Base-by-base conservation (phyloP, 1,140 invertebrate genomes). In the Lepidurus apus region DNA sequence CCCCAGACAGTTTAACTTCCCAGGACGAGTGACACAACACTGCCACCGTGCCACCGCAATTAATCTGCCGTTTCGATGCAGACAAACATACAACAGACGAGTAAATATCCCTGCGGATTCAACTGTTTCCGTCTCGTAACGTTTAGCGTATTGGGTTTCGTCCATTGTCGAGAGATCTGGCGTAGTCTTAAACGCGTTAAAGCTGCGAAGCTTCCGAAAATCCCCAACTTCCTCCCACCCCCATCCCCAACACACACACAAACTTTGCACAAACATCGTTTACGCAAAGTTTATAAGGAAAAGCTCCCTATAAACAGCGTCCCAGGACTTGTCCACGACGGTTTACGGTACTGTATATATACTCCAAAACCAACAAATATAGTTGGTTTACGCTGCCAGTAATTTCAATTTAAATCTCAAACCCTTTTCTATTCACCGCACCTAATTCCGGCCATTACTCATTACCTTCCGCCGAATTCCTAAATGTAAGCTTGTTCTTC, bases 231-330 rank as follows among this genome's bases (percentile, higher is more conserved):
- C 21, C 53, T 21, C 53, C 17, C 17, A 65, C 21, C 53, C 13
- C 21, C 53, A 13, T 65, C 53, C 53, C 17, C 53, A 9, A 65
- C 17, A 13, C 21, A n/a, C 21, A 65, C 7, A 1, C 53, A 7
- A 34, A 21, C 53, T 65, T 21, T 17, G 53, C 53, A 65, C 53
- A 65, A 65, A 65, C 53, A 65, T 65, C 53, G 13, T 65, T 65
- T 65, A 65, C 53, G 53, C 53, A 65, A 34, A 65, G 53, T 65
- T 65, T 65, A 65, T 65, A 65, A 13, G 53, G 53, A 65, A 65
- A 21, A 11, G 17, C 21, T 65, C 21, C 53, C 53, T 21, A 21
- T 65, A 65, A 65, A 65, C 53, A 65, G 53, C 53, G 17, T 13
- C 53, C 53, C 17, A 65, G 5, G 53, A 65, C 47, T 65, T 65